Evolutionary conservation across 2,888 invertebrate species (phyloP).

Genomic region (Alsophila aescularia): DNA sequence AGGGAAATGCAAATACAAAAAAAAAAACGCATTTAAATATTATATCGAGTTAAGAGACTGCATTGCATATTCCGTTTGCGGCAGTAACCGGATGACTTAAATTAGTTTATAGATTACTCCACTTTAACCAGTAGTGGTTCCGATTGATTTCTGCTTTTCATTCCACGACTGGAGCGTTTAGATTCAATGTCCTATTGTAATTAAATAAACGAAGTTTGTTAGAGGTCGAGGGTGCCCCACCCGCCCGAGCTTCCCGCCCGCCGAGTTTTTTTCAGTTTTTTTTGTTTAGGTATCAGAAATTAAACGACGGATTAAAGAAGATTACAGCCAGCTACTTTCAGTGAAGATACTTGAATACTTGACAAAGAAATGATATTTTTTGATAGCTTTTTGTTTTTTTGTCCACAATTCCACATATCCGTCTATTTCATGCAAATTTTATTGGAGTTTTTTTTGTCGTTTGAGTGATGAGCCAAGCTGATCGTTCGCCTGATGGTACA

Average conservation of each 20-base stretch:
- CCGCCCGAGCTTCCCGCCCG: conserved; percentile 40
- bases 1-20: neutral
- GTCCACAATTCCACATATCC: too few species aligned
- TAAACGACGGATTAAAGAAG: conserved; percentile 36
- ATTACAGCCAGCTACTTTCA: conserved; percentile 31
- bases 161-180: conserved; percentile 62
- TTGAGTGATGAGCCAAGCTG: too few species aligned
- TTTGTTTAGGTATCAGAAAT: conserved; percentile 41
- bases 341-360: neutral
- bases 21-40: neutral
- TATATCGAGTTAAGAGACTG: conserved; percentile 8
- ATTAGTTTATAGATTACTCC: conserved; percentile 67
- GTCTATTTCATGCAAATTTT: too few species aligned
- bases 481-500: too few species aligned
- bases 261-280: conserved; percentile 38
- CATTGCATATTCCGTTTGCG: conserved; percentile 52
- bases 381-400: too few species aligned
- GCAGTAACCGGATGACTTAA: conserved; percentile 54
- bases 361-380: too few species aligned
- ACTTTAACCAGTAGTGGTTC: conserved; percentile 40
- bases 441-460: too few species aligned
- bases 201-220: conserved; percentile 66
- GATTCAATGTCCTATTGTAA: conserved; percentile 70
- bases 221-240: conserved; percentile 42
- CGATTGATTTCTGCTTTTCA: conserved; percentile 62